These are phyloP conservation scores for Trialeurodes vaporariorum DNA, from an alignment of 1,140 invertebrate species.

Conservation along the genomic window DNA sequence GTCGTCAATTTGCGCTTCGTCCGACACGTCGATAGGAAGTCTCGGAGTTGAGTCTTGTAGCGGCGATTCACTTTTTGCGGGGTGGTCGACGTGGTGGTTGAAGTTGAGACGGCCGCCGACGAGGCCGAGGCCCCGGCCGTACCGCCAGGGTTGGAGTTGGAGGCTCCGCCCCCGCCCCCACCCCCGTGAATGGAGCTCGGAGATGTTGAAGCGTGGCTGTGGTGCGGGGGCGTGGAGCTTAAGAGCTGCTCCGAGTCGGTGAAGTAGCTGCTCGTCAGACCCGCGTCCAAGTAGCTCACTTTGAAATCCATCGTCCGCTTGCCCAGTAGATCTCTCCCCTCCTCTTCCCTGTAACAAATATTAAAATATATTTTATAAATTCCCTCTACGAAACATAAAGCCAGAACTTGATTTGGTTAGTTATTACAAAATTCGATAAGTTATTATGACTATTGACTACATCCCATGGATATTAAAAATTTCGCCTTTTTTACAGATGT, in stretches of 20 bases:
- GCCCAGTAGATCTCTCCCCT: conserved; percentile 87
- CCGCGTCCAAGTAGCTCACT: conserved; percentile 90
- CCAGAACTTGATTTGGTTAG: too few relatives aligned
- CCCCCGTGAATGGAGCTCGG: conserved; percentile 9
- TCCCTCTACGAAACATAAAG: too few relatives aligned
- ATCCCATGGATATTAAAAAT: too few relatives aligned
- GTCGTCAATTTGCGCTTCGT: conserved; percentile 71
- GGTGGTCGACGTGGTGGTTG: conserved; percentile 32
- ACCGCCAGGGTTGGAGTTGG: conserved; percentile 36
- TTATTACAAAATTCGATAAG: too few relatives aligned
- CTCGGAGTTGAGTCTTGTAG: conserved; percentile 84
- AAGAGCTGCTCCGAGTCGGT: conserved; percentile 73
- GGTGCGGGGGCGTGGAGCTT: conserved; percentile 38
- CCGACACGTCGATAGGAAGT: conserved; percentile 83
- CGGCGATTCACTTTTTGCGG: conserved; percentile 62
- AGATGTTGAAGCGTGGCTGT: conserved; percentile 19
- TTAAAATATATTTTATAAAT: too few relatives aligned
- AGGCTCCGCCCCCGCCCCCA: conserved; percentile 5
- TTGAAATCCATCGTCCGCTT: conserved; percentile 99
- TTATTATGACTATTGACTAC: too few relatives aligned
- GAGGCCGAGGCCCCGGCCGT: conserved; percentile 17
- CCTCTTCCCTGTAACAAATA: conserved; percentile 91
- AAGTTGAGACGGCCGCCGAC: conserved; percentile 7
- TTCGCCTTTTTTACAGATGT: too few relatives aligned
- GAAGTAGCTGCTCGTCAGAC: conserved; percentile 78